phyloP scores from a whole-genome alignment of 2,888 invertebrate species.

The Thereva unica region DNA sequence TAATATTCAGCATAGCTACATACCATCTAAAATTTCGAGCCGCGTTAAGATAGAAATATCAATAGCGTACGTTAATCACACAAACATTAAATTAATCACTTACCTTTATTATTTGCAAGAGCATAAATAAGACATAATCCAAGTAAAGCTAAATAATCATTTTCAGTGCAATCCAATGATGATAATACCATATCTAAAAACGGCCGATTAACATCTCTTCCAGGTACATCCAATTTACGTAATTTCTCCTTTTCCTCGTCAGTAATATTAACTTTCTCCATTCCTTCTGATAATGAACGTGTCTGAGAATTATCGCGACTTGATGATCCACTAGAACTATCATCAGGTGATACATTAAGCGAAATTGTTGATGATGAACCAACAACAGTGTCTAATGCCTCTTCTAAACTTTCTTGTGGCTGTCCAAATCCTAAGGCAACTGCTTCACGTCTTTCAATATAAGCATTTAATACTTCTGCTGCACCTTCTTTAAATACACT shows the following conservation, averaged over 20 bases:
- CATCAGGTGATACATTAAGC: slow-evolving; percentile 22
- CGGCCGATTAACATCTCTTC: slow-evolving; percentile 56
- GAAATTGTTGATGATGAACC: slow-evolving; percentile 45
- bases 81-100: neutral
- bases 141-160: slow-evolving; percentile 93
- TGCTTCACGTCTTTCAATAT: slow-evolving; percentile 63
- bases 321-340: slow-evolving; percentile 41
- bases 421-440: slow-evolving; percentile 69
- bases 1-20: slow-evolving; percentile 22
- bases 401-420: slow-evolving; percentile 75
- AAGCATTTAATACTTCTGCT: slow-evolving; percentile 69
- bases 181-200: slow-evolving; percentile 89
- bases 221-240: slow-evolving; percentile 46
- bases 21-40: slow-evolving; percentile 30
- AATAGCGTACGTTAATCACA: slow-evolving; percentile 4
- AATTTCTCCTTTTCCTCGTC: slow-evolving; percentile 88
- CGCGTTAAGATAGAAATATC: slow-evolving; percentile 17
- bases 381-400: slow-evolving; percentile 66
- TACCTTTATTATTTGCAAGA: slow-evolving; percentile 67
- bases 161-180: slow-evolving; percentile 85
- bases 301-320: slow-evolving; percentile 33
- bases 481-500: slow-evolving; percentile 72
- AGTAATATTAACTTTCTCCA: slow-evolving; percentile 74
- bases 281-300: slow-evolving; percentile 14
- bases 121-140: slow-evolving; percentile 91